phyloP scores from a whole-genome alignment of 2,797 vertebrate genomes.

The Aratinga solstitialis region DNA sequence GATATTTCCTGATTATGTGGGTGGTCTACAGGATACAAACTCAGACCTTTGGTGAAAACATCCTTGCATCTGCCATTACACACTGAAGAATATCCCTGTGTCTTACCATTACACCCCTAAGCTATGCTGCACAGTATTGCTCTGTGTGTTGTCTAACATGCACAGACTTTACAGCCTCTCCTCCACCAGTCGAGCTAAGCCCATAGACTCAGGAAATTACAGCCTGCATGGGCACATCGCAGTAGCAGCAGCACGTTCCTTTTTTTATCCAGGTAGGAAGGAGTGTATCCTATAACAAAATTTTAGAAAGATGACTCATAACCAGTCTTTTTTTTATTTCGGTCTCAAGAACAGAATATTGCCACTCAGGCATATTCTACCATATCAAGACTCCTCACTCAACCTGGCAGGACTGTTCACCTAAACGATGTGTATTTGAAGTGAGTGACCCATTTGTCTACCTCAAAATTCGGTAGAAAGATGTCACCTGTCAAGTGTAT shows the following conservation, averaged over 20 bases:
- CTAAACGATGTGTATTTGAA: not conserved
- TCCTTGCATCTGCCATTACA: not conserved
- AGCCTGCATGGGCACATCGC: not conserved
- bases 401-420: not conserved
- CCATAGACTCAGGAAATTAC: not conserved
- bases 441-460: not conserved
- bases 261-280: not conserved
- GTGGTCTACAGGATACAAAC: not conserved
- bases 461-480: not conserved
- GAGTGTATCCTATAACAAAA: not conserved
- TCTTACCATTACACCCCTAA: no score
- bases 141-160: not conserved
- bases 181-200: not conserved
- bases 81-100: accelerated
- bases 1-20: not conserved
- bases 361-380: not conserved
- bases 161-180: not conserved
- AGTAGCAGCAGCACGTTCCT: not conserved
- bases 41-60: not conserved
- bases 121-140: not conserved
- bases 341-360: not conserved
- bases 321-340: not conserved
- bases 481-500: not conserved
- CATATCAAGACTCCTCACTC: not conserved
- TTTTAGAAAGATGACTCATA: not conserved